Conservation (phyloP, 2,888 invertebrate species). For the Hipparchia semele region DNA sequence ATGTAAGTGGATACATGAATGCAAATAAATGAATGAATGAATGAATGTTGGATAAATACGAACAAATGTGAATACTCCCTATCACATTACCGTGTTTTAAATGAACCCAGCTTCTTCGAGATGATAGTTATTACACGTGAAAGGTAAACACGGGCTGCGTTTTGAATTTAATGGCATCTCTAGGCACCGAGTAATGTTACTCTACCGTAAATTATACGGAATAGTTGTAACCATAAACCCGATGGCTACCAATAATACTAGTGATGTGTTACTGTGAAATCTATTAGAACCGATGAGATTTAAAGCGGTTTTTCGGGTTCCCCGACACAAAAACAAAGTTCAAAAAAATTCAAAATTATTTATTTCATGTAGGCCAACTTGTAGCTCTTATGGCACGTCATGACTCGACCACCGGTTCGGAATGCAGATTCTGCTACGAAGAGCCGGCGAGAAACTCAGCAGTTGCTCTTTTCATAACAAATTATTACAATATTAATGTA, state of each 20-base stretch:
- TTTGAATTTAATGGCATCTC: slow-evolving; percentile 36
- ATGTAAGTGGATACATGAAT: no score
- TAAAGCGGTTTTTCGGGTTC: no score
- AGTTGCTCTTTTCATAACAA: no score
- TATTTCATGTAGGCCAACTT: no score
- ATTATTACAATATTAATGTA: no score
- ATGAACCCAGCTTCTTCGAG: slow-evolving; percentile 29
- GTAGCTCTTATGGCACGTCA: no score
- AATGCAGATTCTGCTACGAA: no score
- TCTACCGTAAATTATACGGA: slow-evolving; percentile 34
- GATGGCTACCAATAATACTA: slow-evolving; percentile 3
- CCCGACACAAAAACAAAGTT: no score
- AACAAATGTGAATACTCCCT: slow-evolving; percentile 18
- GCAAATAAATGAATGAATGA: no score
- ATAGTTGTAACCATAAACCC: slow-evolving; percentile 15
- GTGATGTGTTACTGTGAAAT: slow-evolving; percentile 8
- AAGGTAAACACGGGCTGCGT: slow-evolving; percentile 38
- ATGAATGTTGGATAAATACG: neutral
- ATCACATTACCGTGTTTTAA: slow-evolving; percentile 25
- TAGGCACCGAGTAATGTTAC: slow-evolving; percentile 34
- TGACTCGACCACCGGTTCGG: no score
- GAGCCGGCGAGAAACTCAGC: no score
- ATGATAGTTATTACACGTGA: slow-evolving; percentile 38
- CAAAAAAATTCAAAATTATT: no score
- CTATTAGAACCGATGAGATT: neutral